Evolutionary conservation across 2,888 invertebrate genomes (phyloP).

Genomic region (Brachyptera risi): DNA sequence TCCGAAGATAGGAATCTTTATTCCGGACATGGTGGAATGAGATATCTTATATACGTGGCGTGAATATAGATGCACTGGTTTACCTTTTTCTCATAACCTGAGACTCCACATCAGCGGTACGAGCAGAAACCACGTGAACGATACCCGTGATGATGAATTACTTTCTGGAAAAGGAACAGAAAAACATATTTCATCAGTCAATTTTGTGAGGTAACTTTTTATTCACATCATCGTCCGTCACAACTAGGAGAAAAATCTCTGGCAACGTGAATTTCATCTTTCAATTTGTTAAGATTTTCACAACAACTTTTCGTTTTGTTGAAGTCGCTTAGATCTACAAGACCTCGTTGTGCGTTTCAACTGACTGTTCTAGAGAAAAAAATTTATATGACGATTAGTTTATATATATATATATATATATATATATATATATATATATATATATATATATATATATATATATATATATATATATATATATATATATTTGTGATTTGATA

Average conservation of each 20-base stretch:
- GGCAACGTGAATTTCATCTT: background rate
- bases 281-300: background rate
- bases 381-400: too few relatives aligned
- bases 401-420: too few relatives aligned
- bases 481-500: too few relatives aligned
- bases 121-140: slow-evolving; percentile 21
- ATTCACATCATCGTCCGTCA: background rate
- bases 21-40: background rate
- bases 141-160: background rate
- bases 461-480: too few relatives aligned
- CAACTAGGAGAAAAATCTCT: background rate
- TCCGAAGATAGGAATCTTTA: background rate
- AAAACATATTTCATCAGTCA: background rate
- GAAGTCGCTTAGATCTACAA: too few relatives aligned
- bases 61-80: background rate
- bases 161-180: slow-evolving; percentile 21
- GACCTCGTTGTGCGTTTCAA: too few relatives aligned
- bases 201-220: background rate
- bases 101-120: slow-evolving; percentile 16
- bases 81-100: slow-evolving; percentile 27
- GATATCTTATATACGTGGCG: background rate
- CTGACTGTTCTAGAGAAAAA: too few relatives aligned
- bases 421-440: too few relatives aligned
- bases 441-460: too few relatives aligned
- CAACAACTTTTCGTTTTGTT: too few relatives aligned